Conservation (phyloP, 2,113 vertebrate genomes). For the Tursiops truncatus region DNA sequence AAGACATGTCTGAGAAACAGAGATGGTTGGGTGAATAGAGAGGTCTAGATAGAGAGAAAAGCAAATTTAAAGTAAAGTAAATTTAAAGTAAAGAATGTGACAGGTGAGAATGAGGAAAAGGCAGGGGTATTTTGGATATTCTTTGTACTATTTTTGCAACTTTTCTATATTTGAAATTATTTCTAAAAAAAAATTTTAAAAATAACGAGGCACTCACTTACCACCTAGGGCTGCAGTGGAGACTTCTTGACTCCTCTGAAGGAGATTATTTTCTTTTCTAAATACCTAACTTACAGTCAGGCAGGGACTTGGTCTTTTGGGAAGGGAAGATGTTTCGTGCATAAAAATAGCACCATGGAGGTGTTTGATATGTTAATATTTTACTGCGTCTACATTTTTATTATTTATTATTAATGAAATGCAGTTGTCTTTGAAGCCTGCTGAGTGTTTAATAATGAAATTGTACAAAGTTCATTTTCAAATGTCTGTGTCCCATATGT, state of each 20-base stretch:
- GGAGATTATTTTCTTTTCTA: conserved; percentile 71
- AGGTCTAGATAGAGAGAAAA: not conserved
- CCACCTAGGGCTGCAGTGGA: not conserved
- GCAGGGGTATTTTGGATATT: not conserved
- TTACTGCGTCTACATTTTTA: conserved; percentile 72
- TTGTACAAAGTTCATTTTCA: conserved; percentile 69
- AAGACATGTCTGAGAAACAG: not conserved
- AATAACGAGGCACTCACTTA: not conserved
- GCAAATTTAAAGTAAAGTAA: not conserved
- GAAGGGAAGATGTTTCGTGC: conserved; percentile 59
- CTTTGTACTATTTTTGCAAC: not conserved
- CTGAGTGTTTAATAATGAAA: conserved; percentile 78
- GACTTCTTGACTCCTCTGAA: conserved; percentile 38
- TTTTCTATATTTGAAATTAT: conserved; percentile 19
- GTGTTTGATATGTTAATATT: conserved; percentile 80
- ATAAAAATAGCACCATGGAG: conserved; percentile 71
- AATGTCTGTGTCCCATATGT: conserved; percentile 60
- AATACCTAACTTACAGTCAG: conserved; percentile 64
- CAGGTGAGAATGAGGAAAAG: not conserved
- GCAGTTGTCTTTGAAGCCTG: conserved; percentile 76
- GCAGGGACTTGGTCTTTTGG: conserved; percentile 55
- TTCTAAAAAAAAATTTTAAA: not conserved
- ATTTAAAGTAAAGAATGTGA: not conserved
- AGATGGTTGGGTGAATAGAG: not conserved
- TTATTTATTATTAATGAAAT: conserved; percentile 81